phyloP scores from a whole-genome alignment of 2,888 invertebrate genomes.

The Andrena flavipes region DNA sequence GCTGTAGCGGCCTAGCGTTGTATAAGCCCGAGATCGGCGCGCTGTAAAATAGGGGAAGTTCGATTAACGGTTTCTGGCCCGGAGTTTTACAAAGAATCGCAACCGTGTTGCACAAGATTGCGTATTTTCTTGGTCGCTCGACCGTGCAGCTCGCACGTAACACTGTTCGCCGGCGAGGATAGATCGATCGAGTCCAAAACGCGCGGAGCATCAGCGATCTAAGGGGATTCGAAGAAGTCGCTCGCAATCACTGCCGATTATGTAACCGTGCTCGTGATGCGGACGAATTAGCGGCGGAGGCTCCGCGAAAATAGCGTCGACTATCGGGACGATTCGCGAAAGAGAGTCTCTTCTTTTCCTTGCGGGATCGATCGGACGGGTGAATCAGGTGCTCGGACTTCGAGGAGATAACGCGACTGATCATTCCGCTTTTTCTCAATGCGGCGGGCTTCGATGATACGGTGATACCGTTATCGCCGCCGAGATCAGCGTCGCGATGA shows the following conservation, averaged over 20 bases:
- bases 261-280: conserved; percentile 3
- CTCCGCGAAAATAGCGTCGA: background rate
- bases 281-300: conserved; percentile 1
- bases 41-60: conserved; percentile 28
- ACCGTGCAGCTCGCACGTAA: conserved; percentile 12
- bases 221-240: conserved; percentile 17
- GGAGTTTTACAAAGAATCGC: conserved; percentile 32
- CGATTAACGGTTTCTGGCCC: conserved; percentile 22
- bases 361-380: background rate
- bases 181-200: conserved; percentile 21
- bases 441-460: background rate
- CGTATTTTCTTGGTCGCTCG: conserved; percentile 40
- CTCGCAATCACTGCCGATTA: conserved; percentile 6
- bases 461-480: conserved; percentile 23
- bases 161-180: background rate
- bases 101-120: conserved; percentile 45
- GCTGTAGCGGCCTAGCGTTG: conserved; percentile 24
- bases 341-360: background rate
- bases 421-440: background rate
- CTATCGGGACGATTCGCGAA: background rate
- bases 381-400: background rate
- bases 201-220: background rate
- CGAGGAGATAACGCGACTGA: background rate
- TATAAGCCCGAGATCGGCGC: conserved; percentile 35
- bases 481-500: background rate